Conservation (phyloP, 2,888 invertebrate species). For the Eucera pruinosa region DNA sequence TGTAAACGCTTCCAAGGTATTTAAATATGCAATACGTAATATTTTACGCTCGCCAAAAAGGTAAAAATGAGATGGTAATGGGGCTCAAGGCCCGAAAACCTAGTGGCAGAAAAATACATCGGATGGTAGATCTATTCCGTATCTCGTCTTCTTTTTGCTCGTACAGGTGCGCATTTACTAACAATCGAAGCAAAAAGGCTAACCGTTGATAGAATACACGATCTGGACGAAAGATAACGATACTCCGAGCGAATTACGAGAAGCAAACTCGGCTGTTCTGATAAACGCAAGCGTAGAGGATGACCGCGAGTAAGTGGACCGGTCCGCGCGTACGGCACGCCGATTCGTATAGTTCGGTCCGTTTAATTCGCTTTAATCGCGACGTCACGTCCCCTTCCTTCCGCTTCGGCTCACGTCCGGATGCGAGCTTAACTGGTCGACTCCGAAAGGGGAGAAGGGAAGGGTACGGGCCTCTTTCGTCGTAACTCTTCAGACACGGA, state of each 20-base stretch:
- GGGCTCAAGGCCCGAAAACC: too few relatives aligned
- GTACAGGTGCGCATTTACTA: background rate
- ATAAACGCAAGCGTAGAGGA: slow-evolving; percentile 43
- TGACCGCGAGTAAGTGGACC: background rate
- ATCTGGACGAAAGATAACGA: background rate
- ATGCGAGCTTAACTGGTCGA: slow-evolving; percentile 80
- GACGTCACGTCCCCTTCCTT: slow-evolving; percentile 83
- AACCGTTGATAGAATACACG: background rate
- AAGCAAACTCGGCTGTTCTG: slow-evolving; percentile 23
- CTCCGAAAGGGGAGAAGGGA: slow-evolving; percentile 48
- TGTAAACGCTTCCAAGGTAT: too few relatives aligned
- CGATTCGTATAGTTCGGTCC: slow-evolving; percentile 70
- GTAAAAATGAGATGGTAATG: too few relatives aligned
- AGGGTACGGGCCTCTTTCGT: slow-evolving; percentile 41
- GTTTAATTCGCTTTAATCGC: slow-evolving; percentile 83
- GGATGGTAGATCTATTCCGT: too few relatives aligned
- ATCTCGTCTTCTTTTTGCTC: too few relatives aligned
- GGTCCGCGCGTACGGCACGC: slow-evolving; percentile 13
- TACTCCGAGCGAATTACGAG: background rate
- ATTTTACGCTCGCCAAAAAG: too few relatives aligned
- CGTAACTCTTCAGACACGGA: slow-evolving; percentile 41
- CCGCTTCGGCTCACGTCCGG: slow-evolving; percentile 82
- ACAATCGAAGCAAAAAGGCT: background rate
- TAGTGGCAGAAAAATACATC: too few relatives aligned
- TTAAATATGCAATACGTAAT: too few relatives aligned